Conservation (phyloP, 1,140 invertebrate species). For the Danaus plexippus region DNA sequence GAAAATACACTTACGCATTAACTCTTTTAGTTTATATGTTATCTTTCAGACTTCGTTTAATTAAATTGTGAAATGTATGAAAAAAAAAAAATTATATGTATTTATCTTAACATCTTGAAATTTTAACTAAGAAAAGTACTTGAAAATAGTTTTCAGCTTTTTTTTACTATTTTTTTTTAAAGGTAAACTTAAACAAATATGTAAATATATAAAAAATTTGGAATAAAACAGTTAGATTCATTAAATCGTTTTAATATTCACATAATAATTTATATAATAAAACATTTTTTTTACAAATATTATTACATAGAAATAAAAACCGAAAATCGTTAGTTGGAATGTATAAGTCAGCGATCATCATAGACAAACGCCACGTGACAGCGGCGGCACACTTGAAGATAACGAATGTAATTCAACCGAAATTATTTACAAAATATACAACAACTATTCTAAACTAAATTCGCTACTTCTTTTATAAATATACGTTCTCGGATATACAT, state of each 20-base stretch:
- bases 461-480: conserved; percentile 26
- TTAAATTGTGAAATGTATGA: no score
- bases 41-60: no score
- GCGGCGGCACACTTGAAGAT: no score
- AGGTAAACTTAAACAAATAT: conserved; percentile 1
- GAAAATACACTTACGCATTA: no score
- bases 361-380: conserved; percentile 9
- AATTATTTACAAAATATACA: conserved; percentile 60
- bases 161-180: neutral
- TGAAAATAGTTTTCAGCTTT: neutral
- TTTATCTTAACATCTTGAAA: no score
- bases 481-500: conserved; percentile 56
- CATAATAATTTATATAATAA: conserved; percentile 59
- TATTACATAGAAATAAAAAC: conserved; percentile 8
- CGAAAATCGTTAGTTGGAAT: neutral
- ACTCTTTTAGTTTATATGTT: no score
- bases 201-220: neutral
- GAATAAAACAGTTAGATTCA: conserved; percentile 27
- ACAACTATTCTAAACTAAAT: conserved; percentile 17
- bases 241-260: conserved; percentile 56
- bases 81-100: no score
- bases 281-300: conserved; percentile 30
- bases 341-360: neutral
- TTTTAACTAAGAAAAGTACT: no score
- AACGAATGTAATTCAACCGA: no score